Base-by-base conservation (phyloP, 1,140 invertebrate genomes). In the Berghia stephanieae region DNA sequence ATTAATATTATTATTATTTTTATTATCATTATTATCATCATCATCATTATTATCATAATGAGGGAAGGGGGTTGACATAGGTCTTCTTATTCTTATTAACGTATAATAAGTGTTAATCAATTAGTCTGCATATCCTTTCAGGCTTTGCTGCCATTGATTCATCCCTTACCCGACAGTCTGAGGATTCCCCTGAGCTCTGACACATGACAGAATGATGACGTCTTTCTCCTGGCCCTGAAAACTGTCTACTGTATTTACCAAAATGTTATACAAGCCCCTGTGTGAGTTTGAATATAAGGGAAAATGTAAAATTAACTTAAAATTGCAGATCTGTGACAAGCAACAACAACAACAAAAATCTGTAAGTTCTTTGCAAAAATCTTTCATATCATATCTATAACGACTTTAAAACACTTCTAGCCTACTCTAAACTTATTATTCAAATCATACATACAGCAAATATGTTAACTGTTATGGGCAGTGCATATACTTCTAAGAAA, bases 191-290 rank as follows among this genome's bases (percentile, higher is more conserved):
- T 82, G 81, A 2, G 88, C 84, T 66, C 88, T 73, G 0, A 88
- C 88, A 84, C 86, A 86, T 8, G 84, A 86, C 78, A 88, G 79
- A 24, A 89, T 84, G 36, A 89, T 88, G 3, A 89, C 83, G 49
- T 85, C 80, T 73, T 87, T 88, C 75, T 89, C 87, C 52, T 86
- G 79, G 13, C 88, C 88, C 75, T 89, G 88, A 72, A 88, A 89
- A 10, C 86, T 83, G 78, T 89, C 88, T 8, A 89, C 87, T 42
- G 88, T 88, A 5, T 82, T 82, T 16, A 88, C 85, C 73, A 88
- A 87, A 46, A 89, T 75, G 8, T 75, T 60, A 0, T 66, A 31
- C 31, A 87, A 49, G 36, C 78, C 73, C 10, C 84, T 86, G 77
- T 40, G n/a, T n/a, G n/a, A n/a, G n/a, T n/a, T n/a, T n/a, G n/a